Base-by-base conservation (phyloP, 1,140 invertebrate genomes). In the Globodera rostochiensis region DNA sequence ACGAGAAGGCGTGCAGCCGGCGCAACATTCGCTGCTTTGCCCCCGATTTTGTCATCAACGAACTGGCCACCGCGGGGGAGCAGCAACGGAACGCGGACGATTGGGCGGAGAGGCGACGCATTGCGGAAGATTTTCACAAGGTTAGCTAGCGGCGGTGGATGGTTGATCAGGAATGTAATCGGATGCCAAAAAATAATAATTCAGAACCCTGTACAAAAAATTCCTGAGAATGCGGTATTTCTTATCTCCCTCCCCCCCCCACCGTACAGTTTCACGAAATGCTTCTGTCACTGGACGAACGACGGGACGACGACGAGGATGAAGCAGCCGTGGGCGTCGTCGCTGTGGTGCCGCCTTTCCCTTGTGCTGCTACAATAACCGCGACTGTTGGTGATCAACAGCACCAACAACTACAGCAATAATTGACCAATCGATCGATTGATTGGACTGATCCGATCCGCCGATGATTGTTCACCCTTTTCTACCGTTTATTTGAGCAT, bases 1-100 rank as follows among this genome's bases (percentile, higher is more conserved):
- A 97, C 91, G 97, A 99, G 90, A 98, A 98, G 90, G 93, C 94
- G 36, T 92, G 96, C 8, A 94, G 74, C 21, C 73, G 89, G 50
- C 86, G 86, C 67, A 88, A 87, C 76, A 80, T 88, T 25, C 25
- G 46, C 7, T 85, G 84, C 60, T 89, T 90, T 79, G 64, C 86
- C 6, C 88, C 88, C n/a, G 70, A 85, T n/a, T 74, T 78, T 45
- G 80, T 83, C 19, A 47, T 89, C 19, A 73, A 88, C 13, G 88
- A 85, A 76, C 74, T 88, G 11, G 64, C 79, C 21, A 9, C 87
- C 60, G 75, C 77, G 21, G 77, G 25, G 82, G 83, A 13, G 53
- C 82, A 47, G 76, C 80, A 25, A 79, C 50, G 25, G 13, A 64
- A 25, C 9, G 50, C 9, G 47, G 73, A 64, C 45, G 66, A 66